phyloP scores from a whole-genome alignment of 2,888 invertebrate genomes.

The Microctonus brassicae region DNA sequence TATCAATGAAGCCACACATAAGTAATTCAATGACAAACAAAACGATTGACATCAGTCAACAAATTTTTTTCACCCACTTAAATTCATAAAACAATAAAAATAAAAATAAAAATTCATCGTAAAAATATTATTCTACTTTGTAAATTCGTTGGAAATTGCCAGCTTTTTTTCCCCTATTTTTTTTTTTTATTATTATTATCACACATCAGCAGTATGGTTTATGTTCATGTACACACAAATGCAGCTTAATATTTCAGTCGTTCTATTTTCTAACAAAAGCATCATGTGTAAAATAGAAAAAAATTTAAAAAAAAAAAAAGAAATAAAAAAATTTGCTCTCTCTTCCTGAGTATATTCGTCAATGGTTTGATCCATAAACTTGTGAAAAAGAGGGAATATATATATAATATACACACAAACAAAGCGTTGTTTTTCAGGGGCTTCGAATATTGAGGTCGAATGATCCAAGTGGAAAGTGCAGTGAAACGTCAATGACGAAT shows the following conservation, averaged over 20 bases:
- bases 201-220: not conserved
- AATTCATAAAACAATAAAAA: not conserved
- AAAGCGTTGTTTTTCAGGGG: slow-evolving; percentile 20
- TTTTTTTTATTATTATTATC: not conserved
- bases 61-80: not conserved
- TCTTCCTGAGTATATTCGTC: not conserved
- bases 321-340: not conserved
- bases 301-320: not conserved
- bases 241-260: not conserved
- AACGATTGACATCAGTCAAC: not conserved
- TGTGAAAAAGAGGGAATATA: not conserved
- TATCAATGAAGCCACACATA: not conserved
- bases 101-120: not conserved
- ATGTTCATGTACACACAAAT: not conserved
- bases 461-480: slow-evolving; percentile 21
- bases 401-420: not conserved
- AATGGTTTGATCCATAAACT: slow-evolving; percentile 1
- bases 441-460: slow-evolving; percentile 29
- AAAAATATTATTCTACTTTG: not conserved
- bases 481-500: slow-evolving; percentile 24
- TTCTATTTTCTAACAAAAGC: not conserved
- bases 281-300: not conserved
- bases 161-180: not conserved
- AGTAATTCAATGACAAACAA: not conserved
- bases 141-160: not conserved